phyloP scores from a whole-genome alignment of 2,888 invertebrate species.

The Sthenelais limicola region DNA sequence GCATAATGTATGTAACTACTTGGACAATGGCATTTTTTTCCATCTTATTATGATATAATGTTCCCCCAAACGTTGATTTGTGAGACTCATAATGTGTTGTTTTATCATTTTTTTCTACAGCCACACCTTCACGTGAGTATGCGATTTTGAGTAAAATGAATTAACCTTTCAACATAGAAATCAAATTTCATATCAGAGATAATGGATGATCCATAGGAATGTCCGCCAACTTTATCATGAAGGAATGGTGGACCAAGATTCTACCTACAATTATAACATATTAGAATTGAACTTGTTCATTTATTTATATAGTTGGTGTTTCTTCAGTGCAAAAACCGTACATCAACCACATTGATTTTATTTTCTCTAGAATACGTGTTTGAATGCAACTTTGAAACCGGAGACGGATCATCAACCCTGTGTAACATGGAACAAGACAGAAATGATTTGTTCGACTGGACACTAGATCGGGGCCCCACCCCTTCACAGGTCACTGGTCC shows the following conservation, averaged over 20 bases:
- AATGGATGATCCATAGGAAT: background rate
- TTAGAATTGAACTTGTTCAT: no score
- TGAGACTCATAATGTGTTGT: no score
- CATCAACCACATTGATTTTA: no score
- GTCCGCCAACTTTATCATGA: background rate
- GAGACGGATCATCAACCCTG: constrained; percentile 62
- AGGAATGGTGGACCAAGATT: no score
- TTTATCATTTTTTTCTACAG: background rate
- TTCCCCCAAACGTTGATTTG: no score
- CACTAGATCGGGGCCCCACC: constrained; percentile 53
- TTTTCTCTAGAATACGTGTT: constrained; percentile 44
- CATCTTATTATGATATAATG: no score
- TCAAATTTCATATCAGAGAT: background rate
- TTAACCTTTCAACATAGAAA: background rate
- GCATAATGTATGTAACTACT: no score
- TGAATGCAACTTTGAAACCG: constrained; percentile 67
- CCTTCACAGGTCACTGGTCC: constrained; percentile 51
- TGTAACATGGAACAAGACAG: constrained; percentile 58
- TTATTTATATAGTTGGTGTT: no score
- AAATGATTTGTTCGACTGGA: constrained; percentile 67
- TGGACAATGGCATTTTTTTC: no score
- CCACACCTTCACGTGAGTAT: background rate
- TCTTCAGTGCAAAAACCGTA: no score
- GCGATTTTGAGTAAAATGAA: background rate
- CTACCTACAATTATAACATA: no score